Conservation (phyloP, 2,797 vertebrate species). For the Pangasius larnaudii region DNA sequence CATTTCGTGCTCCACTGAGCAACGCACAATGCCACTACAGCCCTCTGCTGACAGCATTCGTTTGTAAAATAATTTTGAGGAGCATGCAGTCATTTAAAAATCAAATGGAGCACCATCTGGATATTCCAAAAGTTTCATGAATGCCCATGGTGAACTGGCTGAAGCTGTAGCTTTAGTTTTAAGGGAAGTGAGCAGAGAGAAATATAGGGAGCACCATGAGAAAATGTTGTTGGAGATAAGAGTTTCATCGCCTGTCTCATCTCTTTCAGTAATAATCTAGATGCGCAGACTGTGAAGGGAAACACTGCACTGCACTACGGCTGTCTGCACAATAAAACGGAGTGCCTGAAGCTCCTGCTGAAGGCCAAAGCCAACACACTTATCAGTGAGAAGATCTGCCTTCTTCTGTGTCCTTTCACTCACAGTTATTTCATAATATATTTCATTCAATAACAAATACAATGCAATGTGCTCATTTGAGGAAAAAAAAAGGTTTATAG, state of each 20-base stretch:
- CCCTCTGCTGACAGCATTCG: neutral
- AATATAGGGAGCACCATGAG: neutral
- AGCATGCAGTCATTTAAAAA: neutral
- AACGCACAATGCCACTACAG: neutral
- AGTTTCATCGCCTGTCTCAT: neutral
- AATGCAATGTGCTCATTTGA: neutral
- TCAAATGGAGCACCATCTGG: neutral
- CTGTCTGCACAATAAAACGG: constrained; percentile 81
- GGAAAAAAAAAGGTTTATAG: neutral
- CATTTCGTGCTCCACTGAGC: neutral
- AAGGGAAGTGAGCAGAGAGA: neutral
- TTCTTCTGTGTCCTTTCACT: neutral
- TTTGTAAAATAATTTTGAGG: neutral
- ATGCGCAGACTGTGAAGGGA: constrained; percentile 71
- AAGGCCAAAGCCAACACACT: constrained; percentile 79
- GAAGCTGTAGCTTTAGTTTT: neutral
- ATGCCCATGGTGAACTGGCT: neutral
- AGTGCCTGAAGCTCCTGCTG: constrained; percentile 84
- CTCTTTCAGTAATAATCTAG: constrained; percentile 74
- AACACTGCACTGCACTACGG: constrained; percentile 85
- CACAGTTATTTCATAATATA: neutral
- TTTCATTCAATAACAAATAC: neutral
- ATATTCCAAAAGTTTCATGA: neutral
- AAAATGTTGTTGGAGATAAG: neutral
- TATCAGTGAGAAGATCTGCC: constrained; percentile 73